Evolutionary conservation across 2,888 invertebrate genomes (phyloP), one percentile per base, ranked within the genome.

Genomic region (Loripinus fragilis): DNA sequence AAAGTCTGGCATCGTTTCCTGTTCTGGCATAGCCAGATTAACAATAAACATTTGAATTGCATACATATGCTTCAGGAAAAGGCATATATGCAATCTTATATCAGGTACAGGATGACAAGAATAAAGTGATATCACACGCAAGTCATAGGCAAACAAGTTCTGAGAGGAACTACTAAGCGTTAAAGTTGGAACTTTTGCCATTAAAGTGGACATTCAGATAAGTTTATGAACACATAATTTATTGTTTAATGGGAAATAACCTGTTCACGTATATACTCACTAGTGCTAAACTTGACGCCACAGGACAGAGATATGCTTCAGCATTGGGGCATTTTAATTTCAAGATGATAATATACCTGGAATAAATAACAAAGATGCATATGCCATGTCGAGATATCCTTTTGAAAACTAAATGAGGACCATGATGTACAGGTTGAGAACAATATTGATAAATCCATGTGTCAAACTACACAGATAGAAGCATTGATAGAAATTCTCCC

Each of bases 151-250:
- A 82, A 25, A 65, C 55, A 17, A 72, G 68, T 25, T 48, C 76
- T 20, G 82, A 84, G 38, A 25, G 50, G 28, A 83, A 80, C 30
- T 86, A 80, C 38, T 66, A 75, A 12, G 67, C 78, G 1, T 81
- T 78, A 52, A 81, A 85, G 33, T 45, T 78, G 52, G 81, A 85
- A 35, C 82, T 82, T 64, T 45, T 85, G 0, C 69, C 76, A 1
- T 52, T 85, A 1, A 83, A 80, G 41, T 85, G 83, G 83, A 80
- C 78, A 0, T 48, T 81, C 15, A 75, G 78, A 2, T 78, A 83
- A 15, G 84, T 80, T 12, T 71, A 67, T 28, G 20, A 23, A 41
- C 48, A 35, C 10, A 28, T n/a, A 28, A 48, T 35, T 1, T 25
- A 70, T 41, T 65, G 64, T 38, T 38, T 5, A 30, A 50, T 71